Evolutionary conservation across 1,140 invertebrate species (phyloP), one percentile per base, ranked within the genome.

Genomic region (Anastrepha obliqua): DNA sequence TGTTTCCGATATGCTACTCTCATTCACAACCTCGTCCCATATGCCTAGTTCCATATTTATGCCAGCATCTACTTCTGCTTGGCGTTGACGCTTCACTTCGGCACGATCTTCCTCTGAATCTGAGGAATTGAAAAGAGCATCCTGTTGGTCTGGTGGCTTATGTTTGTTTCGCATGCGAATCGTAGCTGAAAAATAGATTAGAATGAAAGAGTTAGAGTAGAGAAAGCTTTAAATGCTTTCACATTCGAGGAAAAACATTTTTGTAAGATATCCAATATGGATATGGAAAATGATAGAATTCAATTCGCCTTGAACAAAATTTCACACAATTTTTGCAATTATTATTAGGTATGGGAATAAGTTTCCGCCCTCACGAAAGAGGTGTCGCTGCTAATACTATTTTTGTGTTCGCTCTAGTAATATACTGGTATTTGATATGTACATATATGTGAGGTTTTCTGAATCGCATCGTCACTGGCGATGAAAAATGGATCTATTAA

Each of bases 151-250:
- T 7, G 88, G 42, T 86, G 90, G 89, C 1, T 64, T 87, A 87
- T 92, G 86, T 11, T 89, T 88, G 60, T 92, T 92, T 7, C 91
- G 90, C 87, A 92, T 85, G 11, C 87, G 89, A 7, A 92, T 91
- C 6, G 91, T 91, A 39, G 90, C 91, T 92, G 58, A 42, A 15
- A 17, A 65, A 44, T 7, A 87, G 55, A 67, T 11, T 2, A 42
- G 42, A 39, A 29, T 29, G 29, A 29, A 29, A 29, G 29, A 29
- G 29, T 29, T 29, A 29, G 29, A 29, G 29, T 29, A 44, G 20
- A 74, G n/a, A 44, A 51, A 9, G 7, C 20, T 74, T 74, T 74
- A 13, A n/a, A 62, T 62, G 29, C 51, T 55, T 55, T 3, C 6
- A 2, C 11, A 11, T 55, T 55, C 13, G 62, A 29, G 39, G 17